Percentiles rank a stretch among this genome's conserved stretches.
These are phyloP conservation scores for Danio tinwini DNA, from an alignment of 2,797 vertebrate genomes.

Conservation along the genomic window DNA sequence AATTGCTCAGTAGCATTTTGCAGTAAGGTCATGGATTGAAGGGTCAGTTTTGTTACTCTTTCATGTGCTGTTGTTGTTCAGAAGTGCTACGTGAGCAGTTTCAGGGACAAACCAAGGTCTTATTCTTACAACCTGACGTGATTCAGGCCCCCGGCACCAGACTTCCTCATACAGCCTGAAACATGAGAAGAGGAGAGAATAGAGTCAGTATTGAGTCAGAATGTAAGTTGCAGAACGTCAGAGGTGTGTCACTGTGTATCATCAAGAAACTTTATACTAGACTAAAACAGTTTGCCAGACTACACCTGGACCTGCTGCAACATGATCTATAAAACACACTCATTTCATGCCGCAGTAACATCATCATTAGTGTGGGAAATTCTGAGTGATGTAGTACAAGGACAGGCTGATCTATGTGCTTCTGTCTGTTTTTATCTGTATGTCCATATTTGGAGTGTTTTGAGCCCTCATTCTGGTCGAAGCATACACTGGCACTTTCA, in stretches of 20 bases:
- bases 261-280: slow-evolving; percentile 35
- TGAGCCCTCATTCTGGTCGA: neutral
- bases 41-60: neutral
- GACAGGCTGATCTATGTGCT: neutral
- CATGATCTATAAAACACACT: slow-evolving; percentile 44
- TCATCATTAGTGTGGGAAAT: slow-evolving; percentile 7
- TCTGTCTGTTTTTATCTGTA: neutral
- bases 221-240: slow-evolving; percentile 16
- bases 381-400: neutral
- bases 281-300: slow-evolving; percentile 17
- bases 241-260: slow-evolving; percentile 16
- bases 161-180: slow-evolving; percentile 23
- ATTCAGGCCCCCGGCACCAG: slow-evolving; percentile 9
- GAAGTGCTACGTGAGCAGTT: slow-evolving; percentile 26
- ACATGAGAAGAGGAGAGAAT: slow-evolving; percentile 29
- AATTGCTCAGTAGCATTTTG: neutral
- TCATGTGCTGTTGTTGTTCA: neutral
- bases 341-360: neutral
- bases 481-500: slow-evolving; percentile 30
- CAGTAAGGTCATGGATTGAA: slow-evolving; percentile 7
- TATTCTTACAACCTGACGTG: slow-evolving; percentile 12
- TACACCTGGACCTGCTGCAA: slow-evolving; percentile 43
- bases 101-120: slow-evolving; percentile 8
- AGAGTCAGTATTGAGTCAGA: slow-evolving; percentile 8
- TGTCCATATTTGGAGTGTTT: slow-evolving; percentile 6